Base-by-base conservation (phyloP, 2,113 vertebrate species). In the Gracilinanus agilis region DNA sequence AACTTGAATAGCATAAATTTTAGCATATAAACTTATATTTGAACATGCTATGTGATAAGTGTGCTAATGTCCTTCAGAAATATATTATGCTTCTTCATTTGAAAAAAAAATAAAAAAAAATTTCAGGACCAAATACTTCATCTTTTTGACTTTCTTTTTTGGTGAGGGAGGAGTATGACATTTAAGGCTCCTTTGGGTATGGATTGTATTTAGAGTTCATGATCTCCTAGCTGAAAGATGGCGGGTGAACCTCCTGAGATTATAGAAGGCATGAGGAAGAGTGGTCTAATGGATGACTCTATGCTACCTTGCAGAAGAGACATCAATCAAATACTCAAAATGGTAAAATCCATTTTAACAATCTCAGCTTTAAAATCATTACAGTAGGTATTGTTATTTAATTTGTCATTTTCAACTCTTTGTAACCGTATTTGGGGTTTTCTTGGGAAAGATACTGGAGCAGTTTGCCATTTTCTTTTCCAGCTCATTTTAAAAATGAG, bases 41-140 rank as follows among this genome's bases (percentile, higher is more conserved):
- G 97, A 97, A 98, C 92, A 98, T 96, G 98, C 98, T 98, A 23
- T 97, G 98, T 98, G 97, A 97, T 96, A 97, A 97, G 90, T 97
- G 96, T 98, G 97, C 96, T 95, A 88, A 98, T 98, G 96, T 98
- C 98, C 97, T 98, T 97, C 97, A 97, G 96, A 97, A 98, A 97
- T 96, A 93, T 97, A 97, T 96, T 83, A 97, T 98, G 95, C 98
- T 97, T 98, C 97, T 98, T 92, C 94, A 97, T 99, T 98, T 99
- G 99, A 98, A 99, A 98, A 98, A 99, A 99, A 98, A 98, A 99
- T 99, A 27, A 55, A 96, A 96, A 99, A 93, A 98, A 97, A 99
- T 98, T n/a, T 97, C 98, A 98, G 99, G 98, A 99, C 98, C 98
- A 98, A 98, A 98, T 94, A 49, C 44, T 92, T 95, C 90, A 93